Percentiles rank a stretch among this genome's conserved stretches.
These are phyloP conservation scores for Schlechtendalia chinensis DNA, from an alignment of 1,140 invertebrate genomes.

Conservation along the genomic window DNA sequence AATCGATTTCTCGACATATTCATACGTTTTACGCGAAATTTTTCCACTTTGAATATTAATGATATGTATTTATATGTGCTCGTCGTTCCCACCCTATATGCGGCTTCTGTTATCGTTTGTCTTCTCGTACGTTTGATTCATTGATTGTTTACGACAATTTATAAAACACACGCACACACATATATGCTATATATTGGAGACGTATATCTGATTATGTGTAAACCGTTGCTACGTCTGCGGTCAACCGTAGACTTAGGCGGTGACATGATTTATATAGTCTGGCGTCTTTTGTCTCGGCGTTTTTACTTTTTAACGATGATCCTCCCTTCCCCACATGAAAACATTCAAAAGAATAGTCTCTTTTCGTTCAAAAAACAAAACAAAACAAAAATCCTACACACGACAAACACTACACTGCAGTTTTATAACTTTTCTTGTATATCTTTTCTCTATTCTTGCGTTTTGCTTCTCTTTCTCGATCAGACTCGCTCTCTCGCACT, in stretches of 20 bases:
- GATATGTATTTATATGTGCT: too few species aligned
- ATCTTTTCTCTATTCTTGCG: not conserved
- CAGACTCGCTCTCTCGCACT: not conserved
- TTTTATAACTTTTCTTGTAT: conserved; percentile 29
- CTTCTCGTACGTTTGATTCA: not conserved
- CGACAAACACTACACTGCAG: not conserved
- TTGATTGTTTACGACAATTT: conserved; percentile 9
- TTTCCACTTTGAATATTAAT: too few species aligned
- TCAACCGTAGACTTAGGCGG: conserved; percentile 14
- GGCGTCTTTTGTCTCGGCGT: conserved; percentile 19
- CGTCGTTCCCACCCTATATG: too few species aligned
- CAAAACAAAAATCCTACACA: too few species aligned
- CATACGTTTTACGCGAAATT: too few species aligned
- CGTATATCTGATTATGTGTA: conserved; percentile 15
- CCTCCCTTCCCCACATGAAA: not conserved
- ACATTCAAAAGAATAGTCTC: conserved; percentile 16
- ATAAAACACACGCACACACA: not conserved
- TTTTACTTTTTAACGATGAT: conserved; percentile 9
- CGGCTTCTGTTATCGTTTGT: too few species aligned
- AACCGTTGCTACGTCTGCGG: not conserved
- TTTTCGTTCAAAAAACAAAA: too few species aligned
- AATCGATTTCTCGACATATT: too few species aligned
- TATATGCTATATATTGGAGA: too few species aligned
- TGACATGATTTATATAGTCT: conserved; percentile 21
- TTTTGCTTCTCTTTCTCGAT: too few species aligned